A percentile compares a stretch with the other conserved stretches of the same genome.
These are phyloP conservation scores for Grus americana DNA, from an alignment of 2,113 vertebrate species.

Conservation along the genomic window DNA sequence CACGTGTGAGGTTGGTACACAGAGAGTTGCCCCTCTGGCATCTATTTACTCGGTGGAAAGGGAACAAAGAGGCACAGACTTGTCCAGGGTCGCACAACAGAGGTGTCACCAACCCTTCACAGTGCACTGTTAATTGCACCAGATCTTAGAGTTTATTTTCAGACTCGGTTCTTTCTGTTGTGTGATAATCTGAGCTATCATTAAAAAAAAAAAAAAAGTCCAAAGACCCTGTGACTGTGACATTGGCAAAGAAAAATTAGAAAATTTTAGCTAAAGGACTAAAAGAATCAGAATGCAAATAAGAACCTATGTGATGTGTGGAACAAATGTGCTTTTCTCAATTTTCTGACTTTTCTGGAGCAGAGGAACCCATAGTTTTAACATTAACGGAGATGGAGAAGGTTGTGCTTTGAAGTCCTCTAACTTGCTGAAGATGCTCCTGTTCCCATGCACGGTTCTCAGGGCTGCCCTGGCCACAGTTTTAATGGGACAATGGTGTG, in stretches of 20 bases:
- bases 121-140: not conserved
- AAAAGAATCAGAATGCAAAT: not conserved
- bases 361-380: not conserved
- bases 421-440: conserved; percentile 9
- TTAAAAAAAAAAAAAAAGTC: not conserved
- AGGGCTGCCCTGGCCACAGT: not conserved
- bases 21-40: not conserved
- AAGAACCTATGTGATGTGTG: not conserved
- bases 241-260: not conserved
- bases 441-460: not conserved
- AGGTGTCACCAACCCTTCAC: not conserved
- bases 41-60: conserved; percentile 23
- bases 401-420: not conserved
- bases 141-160: not conserved
- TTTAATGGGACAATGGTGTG: not conserved
- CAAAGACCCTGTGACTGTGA: not conserved
- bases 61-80: conserved; percentile 14
- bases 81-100: not conserved
- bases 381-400: not conserved
- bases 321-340: not conserved
- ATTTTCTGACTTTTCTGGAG: not conserved
- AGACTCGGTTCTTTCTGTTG: not conserved
- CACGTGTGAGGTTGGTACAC: not conserved
- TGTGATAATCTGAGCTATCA: not conserved
- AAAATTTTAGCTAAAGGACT: not conserved